Evolutionary conservation across 2,888 invertebrate species (phyloP), one percentile per base, ranked within the genome.

Genomic region (Drosophila subsilvestris): DNA sequence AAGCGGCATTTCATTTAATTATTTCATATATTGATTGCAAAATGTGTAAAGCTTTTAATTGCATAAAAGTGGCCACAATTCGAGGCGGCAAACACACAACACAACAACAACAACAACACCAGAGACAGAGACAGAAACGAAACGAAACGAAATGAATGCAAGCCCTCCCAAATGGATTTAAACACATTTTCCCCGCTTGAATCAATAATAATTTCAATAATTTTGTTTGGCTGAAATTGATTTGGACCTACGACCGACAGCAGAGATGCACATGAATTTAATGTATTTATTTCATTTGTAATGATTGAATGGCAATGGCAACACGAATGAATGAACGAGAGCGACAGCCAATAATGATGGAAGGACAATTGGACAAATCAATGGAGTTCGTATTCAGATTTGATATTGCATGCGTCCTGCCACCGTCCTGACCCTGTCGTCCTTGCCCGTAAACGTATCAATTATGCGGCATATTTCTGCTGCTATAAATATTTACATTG

Each of bases 401-500:
- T 6, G 25, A 25, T 25, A 10, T 3, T 3, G 29, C 29, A 50
- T 50, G 55, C 25, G 29, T 62, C 48, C 53, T 48, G 65, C 48
- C 25, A 12, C 44, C 29, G 22, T n/a, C 51, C 43, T 51, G 12
- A n/a, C 32, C 27, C 18, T 6, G 18, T 63, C 42, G 43, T 29
- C 47, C 56, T 37, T 53, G 18, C 32, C 27, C 53, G 48, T 51
- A 75, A 72, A 56, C 70, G 75, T 76, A 79, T 86, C 86, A 86
- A 86, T 86, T 86, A 83, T 86, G 81, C 79, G 83, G 76, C 86
- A 83, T 81, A 86, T 86, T 83, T 85, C 73, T 83, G 81, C 86
- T 76, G 79, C 68, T 79, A 87, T 87, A 87, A 88, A 88, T 88
- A 88, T 88, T 88, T 88, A 75, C 81, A 77, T 79, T 80, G 87